A percentile compares a stretch with the other conserved stretches of the same genome.
Evolutionary conservation across 2,797 vertebrate genomes (phyloP).

Genomic region (Pseudomugil tenellus): DNA sequence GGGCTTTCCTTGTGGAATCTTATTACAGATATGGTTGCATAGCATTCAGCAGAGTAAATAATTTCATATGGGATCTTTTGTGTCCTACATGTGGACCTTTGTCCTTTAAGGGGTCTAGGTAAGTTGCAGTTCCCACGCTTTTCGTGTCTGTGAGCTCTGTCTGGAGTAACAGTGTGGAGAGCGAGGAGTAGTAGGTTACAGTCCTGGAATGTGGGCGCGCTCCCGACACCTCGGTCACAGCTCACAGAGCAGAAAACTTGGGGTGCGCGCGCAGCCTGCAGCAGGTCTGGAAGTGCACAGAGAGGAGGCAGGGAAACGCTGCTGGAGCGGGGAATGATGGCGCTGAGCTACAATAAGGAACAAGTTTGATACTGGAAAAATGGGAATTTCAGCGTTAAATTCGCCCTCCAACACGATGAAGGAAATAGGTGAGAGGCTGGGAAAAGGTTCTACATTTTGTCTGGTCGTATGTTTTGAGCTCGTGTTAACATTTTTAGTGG

Average conservation of each 20-base stretch:
- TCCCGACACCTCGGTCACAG: constrained; percentile 41
- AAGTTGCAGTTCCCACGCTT: constrained; percentile 73
- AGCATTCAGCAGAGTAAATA: constrained; percentile 5
- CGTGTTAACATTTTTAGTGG: constrained; percentile 21
- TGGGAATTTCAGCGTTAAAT: constrained; percentile 39
- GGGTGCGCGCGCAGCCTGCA: constrained; percentile 70
- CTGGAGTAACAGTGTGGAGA: constrained; percentile 41
- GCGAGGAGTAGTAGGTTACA: constrained; percentile 62
- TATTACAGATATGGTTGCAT: background rate
- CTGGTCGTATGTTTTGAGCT: background rate
- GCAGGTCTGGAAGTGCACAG: constrained; percentile 75
- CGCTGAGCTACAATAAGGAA: constrained; percentile 75
- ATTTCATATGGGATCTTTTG: constrained; percentile 10
- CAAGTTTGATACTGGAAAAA: constrained; percentile 73
- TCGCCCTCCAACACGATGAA: constrained; percentile 53
- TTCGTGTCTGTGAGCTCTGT: constrained; percentile 36
- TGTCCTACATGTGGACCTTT: constrained; percentile 29
- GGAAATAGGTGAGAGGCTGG: constrained; percentile 66
- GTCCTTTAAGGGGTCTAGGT: constrained; percentile 31
- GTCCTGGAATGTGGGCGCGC: constrained; percentile 84
- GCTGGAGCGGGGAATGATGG: constrained; percentile 80
- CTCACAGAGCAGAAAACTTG: constrained; percentile 34
- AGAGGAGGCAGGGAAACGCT: constrained; percentile 62
- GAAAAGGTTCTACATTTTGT: constrained; percentile 26
- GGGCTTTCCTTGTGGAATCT: background rate